Base-by-base conservation (phyloP, 2,113 vertebrate genomes). In the Nothobranchius kuhntae region DNA sequence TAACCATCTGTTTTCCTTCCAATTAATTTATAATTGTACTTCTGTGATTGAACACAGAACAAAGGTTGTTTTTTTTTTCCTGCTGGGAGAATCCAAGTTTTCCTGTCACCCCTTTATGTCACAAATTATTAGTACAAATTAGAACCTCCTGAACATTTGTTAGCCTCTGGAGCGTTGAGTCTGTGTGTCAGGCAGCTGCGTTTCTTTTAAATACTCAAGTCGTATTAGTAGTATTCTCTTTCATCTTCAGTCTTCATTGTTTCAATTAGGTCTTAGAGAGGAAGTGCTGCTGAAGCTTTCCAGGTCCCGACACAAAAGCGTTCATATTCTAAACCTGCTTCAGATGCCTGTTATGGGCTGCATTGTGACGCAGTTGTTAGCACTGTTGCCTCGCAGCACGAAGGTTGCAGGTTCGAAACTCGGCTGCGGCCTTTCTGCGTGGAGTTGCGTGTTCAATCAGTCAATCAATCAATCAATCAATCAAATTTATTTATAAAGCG, bases 121-220 rank as follows among this genome's bases (percentile, higher is more conserved):
- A 54, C 42, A 59, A 35, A 13, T 59, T 9, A 65, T 7, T 45
- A 62, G 24, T 36, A 36, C 45, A 26, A 44, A 67, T 13, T 10
- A 17, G 53, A 53, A 45, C 51, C 60, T 46, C 38, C 48, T 54
- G 3, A 13, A 24, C 26, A 38, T 40, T 15, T 40, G 15, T 13
- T 21, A 10, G 15, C 30, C 12, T 36, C 9, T 61, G 30, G 64
- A 56, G 47, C 36, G 61, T 45, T 45, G 51, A 57, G 13, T 53
- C 47, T 53, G 61, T 26, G 44, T 14, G 6, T 46, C 11, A 13
- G 26, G 2, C 9, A 24, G 3, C 17, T 13, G 17, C 3, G 17
- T 9, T 7, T 42, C 3, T 17, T 73, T 68, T 69, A 21, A 68
- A 71, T 48, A 38, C 21, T 64, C 14, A 45, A 4, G 4, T 48